A percentile compares a stretch with the other conserved stretches of the same genome.
Conservation (phyloP, 2,888 invertebrate genomes). For the Tinea pellionella region DNA sequence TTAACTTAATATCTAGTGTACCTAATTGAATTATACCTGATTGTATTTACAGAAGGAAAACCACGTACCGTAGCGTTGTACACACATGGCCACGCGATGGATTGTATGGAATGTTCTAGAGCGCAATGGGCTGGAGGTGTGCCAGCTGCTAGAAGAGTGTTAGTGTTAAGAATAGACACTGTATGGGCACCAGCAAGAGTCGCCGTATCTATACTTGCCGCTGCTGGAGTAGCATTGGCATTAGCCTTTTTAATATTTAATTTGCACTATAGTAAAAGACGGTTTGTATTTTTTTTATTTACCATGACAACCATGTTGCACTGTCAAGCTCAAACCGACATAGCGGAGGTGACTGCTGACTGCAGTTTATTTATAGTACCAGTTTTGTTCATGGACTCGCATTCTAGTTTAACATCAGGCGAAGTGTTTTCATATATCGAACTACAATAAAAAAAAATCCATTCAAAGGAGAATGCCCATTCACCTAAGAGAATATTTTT, state of each 20-base stretch:
- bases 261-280: conserved; percentile 83
- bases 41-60: conserved; percentile 68
- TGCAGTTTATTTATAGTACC: too few relatives aligned
- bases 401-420: too few relatives aligned
- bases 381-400: too few relatives aligned
- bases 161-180: conserved; percentile 79
- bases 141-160: conserved; percentile 82
- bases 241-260: conserved; percentile 84
- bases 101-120: conserved; percentile 76
- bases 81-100: conserved; percentile 67
- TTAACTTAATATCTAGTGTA: too few relatives aligned
- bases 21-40: too few relatives aligned
- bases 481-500: too few relatives aligned
- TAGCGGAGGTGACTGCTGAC: too few relatives aligned
- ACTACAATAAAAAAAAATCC: too few relatives aligned
- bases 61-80: conserved; percentile 80
- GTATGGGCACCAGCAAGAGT: conserved; percentile 83
- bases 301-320: too few relatives aligned
- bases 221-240: conserved; percentile 80
- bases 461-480: too few relatives aligned
- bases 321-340: too few relatives aligned
- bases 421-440: too few relatives aligned
- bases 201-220: conserved; percentile 77
- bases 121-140: conserved; percentile 82
- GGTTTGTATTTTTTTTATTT: conserved; percentile 61